Evolutionary conservation across 2,113 vertebrate species (phyloP).

Genomic region (Hippocampus guttulatus): DNA sequence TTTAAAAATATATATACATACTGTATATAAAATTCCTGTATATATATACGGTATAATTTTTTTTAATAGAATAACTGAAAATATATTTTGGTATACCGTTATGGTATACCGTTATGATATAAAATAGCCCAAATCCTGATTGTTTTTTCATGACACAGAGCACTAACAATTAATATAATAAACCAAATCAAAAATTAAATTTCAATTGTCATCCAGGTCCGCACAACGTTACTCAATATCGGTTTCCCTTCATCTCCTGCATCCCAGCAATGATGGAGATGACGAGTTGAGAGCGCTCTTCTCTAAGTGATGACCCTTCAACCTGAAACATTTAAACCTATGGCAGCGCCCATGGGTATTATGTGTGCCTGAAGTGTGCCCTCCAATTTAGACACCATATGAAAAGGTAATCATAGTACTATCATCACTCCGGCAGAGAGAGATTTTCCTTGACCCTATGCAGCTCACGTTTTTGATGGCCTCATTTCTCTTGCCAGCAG

Average conservation of each 20-base stretch:
- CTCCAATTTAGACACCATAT: constrained; percentile 57
- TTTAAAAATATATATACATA: too few species aligned
- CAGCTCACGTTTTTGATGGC: constrained; percentile 74
- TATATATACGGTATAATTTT: too few species aligned
- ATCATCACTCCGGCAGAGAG: constrained; percentile 71
- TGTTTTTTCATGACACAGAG: too few species aligned
- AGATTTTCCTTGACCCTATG: constrained; percentile 73
- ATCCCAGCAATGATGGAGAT: constrained; percentile 34
- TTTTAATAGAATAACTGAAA: too few species aligned
- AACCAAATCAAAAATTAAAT: neutral
- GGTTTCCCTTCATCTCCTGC: constrained; percentile 29
- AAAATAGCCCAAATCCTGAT: too few species aligned
- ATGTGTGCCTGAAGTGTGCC: constrained; percentile 81
- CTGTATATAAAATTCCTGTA: too few species aligned
- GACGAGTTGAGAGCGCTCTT: constrained; percentile 57
- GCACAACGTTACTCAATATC: constrained; percentile 41
- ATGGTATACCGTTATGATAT: too few species aligned
- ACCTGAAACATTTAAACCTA: constrained; percentile 69
- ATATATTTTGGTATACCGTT: too few species aligned
- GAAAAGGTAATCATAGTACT: constrained; percentile 78
- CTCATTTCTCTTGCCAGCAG: constrained; percentile 93
- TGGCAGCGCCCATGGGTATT: constrained; percentile 69
- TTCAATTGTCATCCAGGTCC: neutral
- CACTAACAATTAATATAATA: neutral
- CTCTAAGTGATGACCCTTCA: constrained; percentile 69